phyloP scores from a whole-genome alignment of 2,888 invertebrate genomes.

The Megalurothrips usitatus region DNA sequence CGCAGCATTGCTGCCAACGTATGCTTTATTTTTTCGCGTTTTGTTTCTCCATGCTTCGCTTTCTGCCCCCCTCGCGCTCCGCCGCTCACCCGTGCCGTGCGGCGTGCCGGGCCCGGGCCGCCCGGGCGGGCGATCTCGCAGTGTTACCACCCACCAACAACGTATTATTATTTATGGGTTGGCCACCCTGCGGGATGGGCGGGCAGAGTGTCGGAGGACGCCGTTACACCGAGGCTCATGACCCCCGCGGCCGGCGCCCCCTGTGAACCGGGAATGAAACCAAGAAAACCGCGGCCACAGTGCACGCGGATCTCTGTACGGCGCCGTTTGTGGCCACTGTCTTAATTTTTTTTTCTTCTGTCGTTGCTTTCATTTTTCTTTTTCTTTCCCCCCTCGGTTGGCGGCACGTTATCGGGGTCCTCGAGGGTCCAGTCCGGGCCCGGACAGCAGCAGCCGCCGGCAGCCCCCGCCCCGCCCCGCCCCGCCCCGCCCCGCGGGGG shows the following conservation, averaged over 20 bases:
- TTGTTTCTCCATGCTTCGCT: neutral
- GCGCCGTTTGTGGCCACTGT: no score
- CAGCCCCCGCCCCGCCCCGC: neutral
- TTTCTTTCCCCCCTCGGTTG: no score
- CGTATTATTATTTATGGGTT: constrained; percentile 11
- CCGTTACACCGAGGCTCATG: neutral
- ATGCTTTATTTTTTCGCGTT: no score
- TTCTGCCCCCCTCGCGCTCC: neutral
- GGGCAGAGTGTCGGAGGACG: neutral
- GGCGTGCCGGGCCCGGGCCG: no score
- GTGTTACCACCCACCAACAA: constrained; percentile 3
- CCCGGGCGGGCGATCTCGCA: constrained; percentile 1
- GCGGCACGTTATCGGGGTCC: no score
- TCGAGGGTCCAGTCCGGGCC: neutral
- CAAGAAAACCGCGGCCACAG: neutral
- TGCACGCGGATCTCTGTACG: no score
- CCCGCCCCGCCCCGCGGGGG: neutral
- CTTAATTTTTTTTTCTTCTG: no score
- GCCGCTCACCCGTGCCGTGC: neutral
- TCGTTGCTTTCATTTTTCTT: no score
- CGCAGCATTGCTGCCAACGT: no score
- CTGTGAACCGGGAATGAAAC: neutral
- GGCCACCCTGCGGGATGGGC: neutral
- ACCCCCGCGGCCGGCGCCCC: neutral
- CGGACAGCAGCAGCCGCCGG: no score